A percentile compares a stretch with the other conserved stretches of the same genome.
phyloP scores from a whole-genome alignment of 2,113 vertebrate genomes.

The Xyliphius kryptos region DNA sequence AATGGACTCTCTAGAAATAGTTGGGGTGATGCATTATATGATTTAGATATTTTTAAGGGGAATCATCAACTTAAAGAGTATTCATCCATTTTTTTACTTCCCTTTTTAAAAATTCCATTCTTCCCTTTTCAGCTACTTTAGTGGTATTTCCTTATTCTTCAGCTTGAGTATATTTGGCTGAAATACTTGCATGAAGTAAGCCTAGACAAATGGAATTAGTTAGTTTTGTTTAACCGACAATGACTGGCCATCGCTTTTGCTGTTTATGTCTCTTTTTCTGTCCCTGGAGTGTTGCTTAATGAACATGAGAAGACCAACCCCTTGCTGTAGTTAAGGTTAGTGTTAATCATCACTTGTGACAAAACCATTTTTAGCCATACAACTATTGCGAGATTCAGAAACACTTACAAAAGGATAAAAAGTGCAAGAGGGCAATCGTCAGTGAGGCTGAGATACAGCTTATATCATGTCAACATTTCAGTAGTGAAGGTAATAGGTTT shows the following conservation, averaged over 20 bases:
- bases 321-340: constrained; percentile 63
- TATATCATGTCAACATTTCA: no score
- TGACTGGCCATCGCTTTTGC: neutral
- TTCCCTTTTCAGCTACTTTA: constrained; percentile 16
- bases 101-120: constrained; percentile 21
- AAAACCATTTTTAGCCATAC: constrained; percentile 72
- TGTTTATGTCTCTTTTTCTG: no score
- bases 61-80: no score
- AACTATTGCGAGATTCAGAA: constrained; percentile 76
- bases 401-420: no score
- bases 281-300: constrained; percentile 68
- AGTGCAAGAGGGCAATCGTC: no score
- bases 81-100: constrained; percentile 12
- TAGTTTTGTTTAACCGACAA: neutral
- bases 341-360: constrained; percentile 71
- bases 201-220: constrained; percentile 20
- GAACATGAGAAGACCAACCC: constrained; percentile 76
- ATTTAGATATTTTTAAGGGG: constrained; percentile 3
- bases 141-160: constrained; percentile 23
- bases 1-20: constrained; percentile 11
- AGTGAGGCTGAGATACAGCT: no score
- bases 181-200: neutral
- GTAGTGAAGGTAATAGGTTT: constrained; percentile 90
- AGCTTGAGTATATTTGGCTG: no score
- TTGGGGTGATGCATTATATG: constrained; percentile 1